These are phyloP conservation scores for Alauda arvensis DNA, from an alignment of 2,797 vertebrate species.

Conservation along the genomic window DNA sequence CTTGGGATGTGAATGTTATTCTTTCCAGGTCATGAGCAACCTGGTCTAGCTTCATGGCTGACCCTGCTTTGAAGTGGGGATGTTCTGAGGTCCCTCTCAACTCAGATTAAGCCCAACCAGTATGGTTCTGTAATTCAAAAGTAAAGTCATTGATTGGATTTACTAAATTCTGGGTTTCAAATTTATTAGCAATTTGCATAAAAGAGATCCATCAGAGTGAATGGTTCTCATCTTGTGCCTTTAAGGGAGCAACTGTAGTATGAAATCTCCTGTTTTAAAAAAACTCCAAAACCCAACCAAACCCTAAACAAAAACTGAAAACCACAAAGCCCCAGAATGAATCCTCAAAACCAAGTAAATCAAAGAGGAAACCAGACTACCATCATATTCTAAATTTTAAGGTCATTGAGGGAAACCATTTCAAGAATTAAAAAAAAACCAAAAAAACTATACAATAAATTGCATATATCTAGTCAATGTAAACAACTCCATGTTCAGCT, in stretches of 20 bases:
- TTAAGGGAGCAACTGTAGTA: background rate
- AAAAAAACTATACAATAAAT: background rate
- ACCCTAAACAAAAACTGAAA: background rate
- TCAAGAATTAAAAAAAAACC: background rate
- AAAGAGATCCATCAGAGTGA: background rate
- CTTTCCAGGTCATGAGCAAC: background rate
- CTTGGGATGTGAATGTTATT: background rate
- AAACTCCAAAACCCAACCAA: background rate
- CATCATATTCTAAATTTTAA: background rate
- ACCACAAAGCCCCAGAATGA: fast-evolving
- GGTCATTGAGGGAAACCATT: background rate
- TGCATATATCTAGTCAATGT: background rate
- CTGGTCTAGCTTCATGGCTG: background rate
- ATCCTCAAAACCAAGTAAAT: background rate
- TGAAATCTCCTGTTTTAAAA: background rate
- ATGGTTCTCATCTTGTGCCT: background rate
- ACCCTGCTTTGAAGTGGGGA: background rate
- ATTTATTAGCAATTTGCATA: background rate
- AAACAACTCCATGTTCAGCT: background rate
- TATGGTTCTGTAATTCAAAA: background rate
- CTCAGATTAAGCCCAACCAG: fast-evolving
- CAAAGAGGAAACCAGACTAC: fast-evolving
- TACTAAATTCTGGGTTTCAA: background rate
- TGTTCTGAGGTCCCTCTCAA: background rate
- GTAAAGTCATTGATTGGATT: background rate